These are phyloP conservation scores for Emys orbicularis DNA, from an alignment of 2,797 vertebrate genomes.

Conservation along the genomic window DNA sequence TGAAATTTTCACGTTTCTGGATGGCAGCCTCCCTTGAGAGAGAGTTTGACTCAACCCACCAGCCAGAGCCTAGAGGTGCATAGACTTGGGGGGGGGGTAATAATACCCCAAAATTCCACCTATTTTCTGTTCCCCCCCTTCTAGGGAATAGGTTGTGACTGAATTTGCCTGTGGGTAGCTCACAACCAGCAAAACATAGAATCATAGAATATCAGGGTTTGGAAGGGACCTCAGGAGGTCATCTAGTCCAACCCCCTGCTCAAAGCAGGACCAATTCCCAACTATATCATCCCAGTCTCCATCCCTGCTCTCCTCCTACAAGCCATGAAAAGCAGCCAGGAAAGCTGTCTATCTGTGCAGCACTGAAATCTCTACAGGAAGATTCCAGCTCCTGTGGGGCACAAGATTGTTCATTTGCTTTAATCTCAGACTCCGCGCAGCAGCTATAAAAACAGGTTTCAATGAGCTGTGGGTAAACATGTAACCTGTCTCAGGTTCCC, in stretches of 20 bases:
- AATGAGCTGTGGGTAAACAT: background rate
- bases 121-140: background rate
- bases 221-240: too few species aligned
- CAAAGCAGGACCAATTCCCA: too few species aligned
- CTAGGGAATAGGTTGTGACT: background rate
- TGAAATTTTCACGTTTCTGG: background rate
- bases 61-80: background rate
- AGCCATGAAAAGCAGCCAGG: background rate
- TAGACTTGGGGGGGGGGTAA: too few species aligned
- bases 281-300: background rate
- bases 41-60: background rate
- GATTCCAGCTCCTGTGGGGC: background rate
- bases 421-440: background rate
- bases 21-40: background rate
- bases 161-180: background rate
- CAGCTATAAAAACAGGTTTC: constrained; percentile 61
- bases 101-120: background rate
- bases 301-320: background rate
- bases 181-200: background rate
- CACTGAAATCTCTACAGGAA: background rate
- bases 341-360: background rate
- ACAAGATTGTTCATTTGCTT: background rate
- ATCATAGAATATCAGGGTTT: too few species aligned
- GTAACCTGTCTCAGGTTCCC: background rate
- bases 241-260: too few species aligned